A percentile compares a stretch with the other conserved stretches of the same genome.
These are phyloP conservation scores for Nerophis lumbriciformis DNA, from an alignment of 2,113 vertebrate genomes.

Conservation along the genomic window DNA sequence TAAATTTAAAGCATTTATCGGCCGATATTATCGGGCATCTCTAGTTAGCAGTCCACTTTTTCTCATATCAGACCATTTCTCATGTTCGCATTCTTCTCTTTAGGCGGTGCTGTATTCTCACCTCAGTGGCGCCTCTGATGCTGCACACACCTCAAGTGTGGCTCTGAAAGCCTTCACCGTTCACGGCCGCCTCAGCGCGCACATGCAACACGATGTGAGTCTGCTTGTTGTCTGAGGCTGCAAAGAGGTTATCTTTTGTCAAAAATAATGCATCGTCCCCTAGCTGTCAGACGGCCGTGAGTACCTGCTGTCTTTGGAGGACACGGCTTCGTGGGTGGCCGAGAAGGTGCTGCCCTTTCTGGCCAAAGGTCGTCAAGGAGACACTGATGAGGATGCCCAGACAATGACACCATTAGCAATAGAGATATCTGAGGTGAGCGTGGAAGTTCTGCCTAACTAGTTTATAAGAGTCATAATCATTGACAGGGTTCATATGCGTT, in stretches of 20 bases:
- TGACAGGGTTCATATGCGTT: not conserved
- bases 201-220: constrained; percentile 82
- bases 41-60: not conserved
- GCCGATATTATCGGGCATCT: too few relatives aligned
- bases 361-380: constrained; percentile 38
- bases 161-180: constrained; percentile 77
- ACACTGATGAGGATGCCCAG: constrained; percentile 52
- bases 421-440: constrained; percentile 79
- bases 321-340: constrained; percentile 79
- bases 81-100: not conserved
- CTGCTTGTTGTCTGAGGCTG: not conserved
- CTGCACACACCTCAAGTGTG: constrained; percentile 53
- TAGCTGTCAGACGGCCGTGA: constrained; percentile 78
- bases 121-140: constrained; percentile 55
- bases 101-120: constrained; percentile 73
- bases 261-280: not conserved
- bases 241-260: not conserved
- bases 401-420: constrained; percentile 57
- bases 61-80: not conserved
- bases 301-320: constrained; percentile 74
- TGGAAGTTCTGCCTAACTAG: not conserved
- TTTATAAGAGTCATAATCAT: not conserved
- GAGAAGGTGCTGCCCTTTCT: constrained; percentile 75
- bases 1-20: too few relatives aligned
- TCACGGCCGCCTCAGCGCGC: constrained; percentile 76